Evolutionary conservation across 2,888 invertebrate species (phyloP), one percentile per base, ranked within the genome.

Genomic region (Eristalis intricaria): DNA sequence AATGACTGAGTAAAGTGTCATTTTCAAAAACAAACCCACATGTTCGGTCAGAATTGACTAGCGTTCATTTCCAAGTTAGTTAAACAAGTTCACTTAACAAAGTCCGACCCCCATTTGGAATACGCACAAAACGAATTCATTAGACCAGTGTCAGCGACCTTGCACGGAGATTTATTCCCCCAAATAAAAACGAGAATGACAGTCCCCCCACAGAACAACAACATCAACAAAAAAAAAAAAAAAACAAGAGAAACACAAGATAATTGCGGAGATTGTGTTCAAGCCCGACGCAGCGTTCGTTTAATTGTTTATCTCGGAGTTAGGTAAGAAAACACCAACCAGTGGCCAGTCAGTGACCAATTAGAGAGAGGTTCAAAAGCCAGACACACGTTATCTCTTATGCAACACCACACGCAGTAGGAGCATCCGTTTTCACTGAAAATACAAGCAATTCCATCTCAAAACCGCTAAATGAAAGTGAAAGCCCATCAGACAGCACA

Each of bases 401-500:
- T 84, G 80, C 75, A 80, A 84, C 43, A 78, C 10, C 38, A 61
- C 68, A 66, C 61, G 60, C 65, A 61, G 38, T 56, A 32, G 50
- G 58, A 65, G 23, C 32, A 7, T 56, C 66, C 50, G 60, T 80
- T 79, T 77, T 43, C n/a, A 61, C 11, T 63, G 11, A 56, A 77
- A 73, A 73, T 77, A 35, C 19, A 23, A 13, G 61, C 43, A 29
- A 29, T 10, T 40, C 5, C 7, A 22, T 71, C 5, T 56, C 4
- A 65, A 29, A 29, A 43, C 1, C 15, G n/a, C 11, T 32, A 60
- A n/a, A 75, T 11, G 65, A 79, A 79, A 84, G 84, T 79, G 84
- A 84, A 84, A 84, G 84, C 71, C 74, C 68, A 58, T 26, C 38
- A 11, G n/a, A n/a, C n/a, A n/a, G n/a, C 10, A 26, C 11, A 23